Evolutionary conservation across 2,797 vertebrate genomes (phyloP).

Genomic region (Nyctalus aviator): DNA sequence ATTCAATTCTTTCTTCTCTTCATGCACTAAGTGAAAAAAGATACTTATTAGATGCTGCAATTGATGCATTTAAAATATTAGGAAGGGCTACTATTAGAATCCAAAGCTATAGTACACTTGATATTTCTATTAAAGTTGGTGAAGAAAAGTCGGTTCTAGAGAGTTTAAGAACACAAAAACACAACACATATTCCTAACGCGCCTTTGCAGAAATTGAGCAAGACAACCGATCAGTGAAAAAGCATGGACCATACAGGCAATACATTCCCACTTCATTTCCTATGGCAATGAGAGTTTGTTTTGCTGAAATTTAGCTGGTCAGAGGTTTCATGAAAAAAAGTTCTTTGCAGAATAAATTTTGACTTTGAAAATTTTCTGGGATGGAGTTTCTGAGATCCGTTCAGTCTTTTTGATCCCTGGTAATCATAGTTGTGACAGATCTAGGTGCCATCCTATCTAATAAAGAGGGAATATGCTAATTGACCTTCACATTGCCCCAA

Average conservation of each 20-base stretch:
- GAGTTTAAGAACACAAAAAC: not conserved
- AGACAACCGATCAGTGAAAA: not conserved
- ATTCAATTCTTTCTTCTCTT: not conserved
- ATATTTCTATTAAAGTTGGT: not conserved
- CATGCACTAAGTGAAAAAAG: not conserved
- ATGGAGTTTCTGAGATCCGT: not conserved
- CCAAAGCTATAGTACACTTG: not conserved
- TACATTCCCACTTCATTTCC: not conserved
- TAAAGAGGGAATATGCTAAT: no score
- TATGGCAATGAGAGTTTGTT: not conserved
- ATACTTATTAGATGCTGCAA: not conserved
- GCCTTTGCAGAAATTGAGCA: not conserved
- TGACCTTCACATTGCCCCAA: no score
- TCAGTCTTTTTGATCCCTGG: not conserved
- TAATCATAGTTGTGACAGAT: not conserved
- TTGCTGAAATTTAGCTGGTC: not conserved
- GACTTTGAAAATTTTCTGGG: not conserved
- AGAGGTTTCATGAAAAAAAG: not conserved
- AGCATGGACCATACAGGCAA: not conserved
- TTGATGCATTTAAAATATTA: not conserved
- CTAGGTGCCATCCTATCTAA: not conserved
- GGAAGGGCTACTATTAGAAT: not conserved
- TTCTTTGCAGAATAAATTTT: constrained; percentile 15
- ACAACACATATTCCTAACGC: not conserved
- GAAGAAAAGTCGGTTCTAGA: not conserved